Conservation (phyloP, 2,888 invertebrate species). For the Epinotia bilunana region DNA sequence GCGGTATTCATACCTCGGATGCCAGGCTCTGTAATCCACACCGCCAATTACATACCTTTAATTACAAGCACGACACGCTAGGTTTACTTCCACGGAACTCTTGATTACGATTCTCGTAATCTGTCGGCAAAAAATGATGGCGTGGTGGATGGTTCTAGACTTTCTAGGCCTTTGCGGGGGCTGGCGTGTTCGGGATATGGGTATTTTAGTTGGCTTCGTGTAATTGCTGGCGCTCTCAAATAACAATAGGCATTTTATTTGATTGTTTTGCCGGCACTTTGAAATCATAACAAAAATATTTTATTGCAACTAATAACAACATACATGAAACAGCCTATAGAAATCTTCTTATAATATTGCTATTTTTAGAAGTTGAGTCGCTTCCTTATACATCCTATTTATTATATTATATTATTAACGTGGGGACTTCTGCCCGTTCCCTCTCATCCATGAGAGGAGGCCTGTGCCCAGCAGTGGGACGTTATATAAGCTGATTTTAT, state of each 20-base stretch:
- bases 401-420: too few species aligned
- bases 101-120: slow-evolving; percentile 55
- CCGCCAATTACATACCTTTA: slow-evolving; percentile 65
- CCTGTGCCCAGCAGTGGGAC: too few species aligned
- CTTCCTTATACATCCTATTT: too few species aligned
- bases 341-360: too few species aligned
- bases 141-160: slow-evolving; percentile 26
- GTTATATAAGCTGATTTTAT: too few species aligned
- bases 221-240: not conserved
- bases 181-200: not conserved
- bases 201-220: slow-evolving; percentile 2
- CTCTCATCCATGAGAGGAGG: too few species aligned
- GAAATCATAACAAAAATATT: not conserved
- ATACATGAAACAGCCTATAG: too few species aligned
- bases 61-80: slow-evolving; percentile 60
- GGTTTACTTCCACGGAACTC: slow-evolving; percentile 51
- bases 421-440: too few species aligned
- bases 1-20: slow-evolving; percentile 17
- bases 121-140: slow-evolving; percentile 28
- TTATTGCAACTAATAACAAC: not conserved
- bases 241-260: not conserved
- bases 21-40: slow-evolving; percentile 48
- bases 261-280: not conserved
- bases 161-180: not conserved
- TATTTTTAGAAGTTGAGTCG: too few species aligned